Percentiles rank a stretch among this genome's conserved stretches.
Evolutionary conservation across 2,888 invertebrate genomes (phyloP).

Genomic region (Clitarchus hookeri): DNA sequence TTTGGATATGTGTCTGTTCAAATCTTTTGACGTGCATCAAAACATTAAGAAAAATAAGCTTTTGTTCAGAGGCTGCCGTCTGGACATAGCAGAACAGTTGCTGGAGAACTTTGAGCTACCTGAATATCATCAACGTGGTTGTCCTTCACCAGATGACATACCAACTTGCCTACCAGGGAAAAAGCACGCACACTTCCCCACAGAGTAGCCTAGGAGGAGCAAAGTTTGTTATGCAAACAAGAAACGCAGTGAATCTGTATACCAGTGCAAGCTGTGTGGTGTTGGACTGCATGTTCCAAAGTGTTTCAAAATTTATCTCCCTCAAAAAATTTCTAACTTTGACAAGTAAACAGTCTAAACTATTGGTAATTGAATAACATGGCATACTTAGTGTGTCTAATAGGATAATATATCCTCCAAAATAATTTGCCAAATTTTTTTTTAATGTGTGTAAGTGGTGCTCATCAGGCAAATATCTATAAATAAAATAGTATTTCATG

Average conservation of each 20-base stretch:
- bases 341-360: too few species aligned
- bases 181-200: conserved; percentile 42
- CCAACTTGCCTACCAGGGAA: conserved; percentile 41
- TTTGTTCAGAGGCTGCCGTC: conserved; percentile 36
- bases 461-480: too few species aligned
- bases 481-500: too few species aligned
- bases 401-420: too few species aligned
- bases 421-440: too few species aligned
- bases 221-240: not conserved
- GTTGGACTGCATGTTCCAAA: too few species aligned
- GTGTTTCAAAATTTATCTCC: too few species aligned
- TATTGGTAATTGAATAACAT: too few species aligned
- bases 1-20: conserved; percentile 41
- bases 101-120: conserved; percentile 39
- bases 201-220: not conserved
- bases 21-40: conserved; percentile 19
- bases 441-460: too few species aligned
- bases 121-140: conserved; percentile 42
- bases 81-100: conserved; percentile 40
- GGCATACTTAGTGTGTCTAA: too few species aligned
- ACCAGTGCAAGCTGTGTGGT: not conserved
- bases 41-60: conserved; percentile 36
- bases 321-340: too few species aligned
- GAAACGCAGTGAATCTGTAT: not conserved
- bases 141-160: conserved; percentile 39